phyloP scores from a whole-genome alignment of 2,113 vertebrate genomes.

The Prionailurus bengalensis region DNA sequence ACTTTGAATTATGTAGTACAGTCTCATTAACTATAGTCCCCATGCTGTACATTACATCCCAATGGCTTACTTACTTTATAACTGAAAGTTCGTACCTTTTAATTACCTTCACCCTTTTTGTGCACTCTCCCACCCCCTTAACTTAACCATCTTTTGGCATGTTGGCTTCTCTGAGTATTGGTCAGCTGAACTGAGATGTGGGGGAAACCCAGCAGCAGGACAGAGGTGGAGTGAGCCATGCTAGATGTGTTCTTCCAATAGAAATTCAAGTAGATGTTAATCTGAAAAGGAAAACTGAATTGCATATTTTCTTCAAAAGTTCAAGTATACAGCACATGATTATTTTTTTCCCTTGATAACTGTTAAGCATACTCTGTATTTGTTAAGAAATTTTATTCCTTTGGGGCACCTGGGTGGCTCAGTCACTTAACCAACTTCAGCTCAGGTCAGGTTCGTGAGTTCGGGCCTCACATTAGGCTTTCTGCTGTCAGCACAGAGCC shows the following conservation, averaged over 20 bases:
- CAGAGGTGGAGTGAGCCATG: background rate
- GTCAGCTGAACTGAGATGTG: slow-evolving; percentile 50
- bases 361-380: background rate
- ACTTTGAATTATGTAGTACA: background rate
- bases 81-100: background rate
- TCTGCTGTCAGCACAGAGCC: no score
- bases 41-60: background rate
- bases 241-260: background rate
- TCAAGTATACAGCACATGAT: background rate
- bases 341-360: background rate
- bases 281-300: background rate
- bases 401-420: no score
- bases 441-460: no score
- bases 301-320: background rate
- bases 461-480: no score
- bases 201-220: background rate
- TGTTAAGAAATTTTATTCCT: background rate
- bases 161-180: background rate
- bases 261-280: slow-evolving; percentile 6
- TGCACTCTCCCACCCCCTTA: background rate
- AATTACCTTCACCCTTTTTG: background rate
- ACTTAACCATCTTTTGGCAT: background rate
- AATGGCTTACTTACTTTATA: background rate
- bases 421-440: no score
- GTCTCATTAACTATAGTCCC: background rate